Base-by-base conservation (phyloP, 2,797 vertebrate species). In the Gallirallus australis region DNA sequence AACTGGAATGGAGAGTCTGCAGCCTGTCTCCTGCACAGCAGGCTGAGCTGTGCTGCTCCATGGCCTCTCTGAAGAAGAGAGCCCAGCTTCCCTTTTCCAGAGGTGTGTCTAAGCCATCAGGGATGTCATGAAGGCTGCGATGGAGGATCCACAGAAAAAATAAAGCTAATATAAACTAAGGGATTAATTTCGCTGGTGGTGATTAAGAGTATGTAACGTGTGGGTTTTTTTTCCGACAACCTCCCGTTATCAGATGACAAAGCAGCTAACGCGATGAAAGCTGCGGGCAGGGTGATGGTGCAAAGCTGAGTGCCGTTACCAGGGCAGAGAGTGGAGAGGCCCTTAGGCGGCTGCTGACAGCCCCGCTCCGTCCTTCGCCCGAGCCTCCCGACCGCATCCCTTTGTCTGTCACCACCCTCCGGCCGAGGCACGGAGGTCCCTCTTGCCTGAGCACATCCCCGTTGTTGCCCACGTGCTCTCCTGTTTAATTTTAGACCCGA, bases 351-450 rank as follows among this genome's bases (percentile, higher is more conserved):
- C 64, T 12, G 66, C 79, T 3, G 83, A 0, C 60, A 53, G 65
- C 56, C 9, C 68, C 2, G 60, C 75, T 40, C 59, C 2, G 7
- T 4, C 1, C 30, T 9, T 8, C 4, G 20, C 45, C 31, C 17
- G 47, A 1, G n/a, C 53, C 21, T 31, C 39, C 5, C 69, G 9
- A 4, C 53, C 12, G 60, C 45, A 27, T 47, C 68, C 45, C 79
- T 82, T 91, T 90, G 88, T 77, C 50, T 45, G 90, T 13, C 90
- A 42, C 31, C 70, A 17, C 20, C 47, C 70, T 68, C 68, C 63
- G 5, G 33, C 50, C 64, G n/a, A 1, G 87, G 42, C 81, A 23
- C 84, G 48, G 73, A 6, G 59, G 5, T 82, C 3, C 19, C 59
- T 42, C 15, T 20, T 3, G 35, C 82, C 42, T 11, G 15, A 12